Conservation (phyloP, 2,797 vertebrate genomes). For the Sternotherus odoratus region DNA sequence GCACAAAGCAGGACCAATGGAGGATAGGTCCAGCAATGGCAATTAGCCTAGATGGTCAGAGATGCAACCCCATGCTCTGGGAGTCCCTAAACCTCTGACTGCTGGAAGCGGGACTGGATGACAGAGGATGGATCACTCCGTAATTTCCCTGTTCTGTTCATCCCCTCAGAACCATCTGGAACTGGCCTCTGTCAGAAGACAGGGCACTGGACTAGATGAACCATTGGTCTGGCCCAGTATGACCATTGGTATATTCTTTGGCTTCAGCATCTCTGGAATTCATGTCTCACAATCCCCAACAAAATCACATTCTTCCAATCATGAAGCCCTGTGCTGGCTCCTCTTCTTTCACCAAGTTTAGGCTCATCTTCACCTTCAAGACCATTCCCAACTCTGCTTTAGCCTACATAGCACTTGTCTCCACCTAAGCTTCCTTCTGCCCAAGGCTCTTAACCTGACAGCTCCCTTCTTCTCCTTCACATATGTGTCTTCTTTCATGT, state of each 20-base stretch:
- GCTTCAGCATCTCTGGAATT: not conserved
- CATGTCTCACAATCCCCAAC: not conserved
- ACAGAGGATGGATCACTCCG: not conserved
- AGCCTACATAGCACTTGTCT: not conserved
- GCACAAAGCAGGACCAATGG: too few species aligned
- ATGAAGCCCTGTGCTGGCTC: not conserved
- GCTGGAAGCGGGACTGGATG: not conserved
- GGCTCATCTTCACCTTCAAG: not conserved
- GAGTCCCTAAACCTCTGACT: not conserved
- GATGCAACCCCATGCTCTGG: too few species aligned
- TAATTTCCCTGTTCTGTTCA: not conserved
- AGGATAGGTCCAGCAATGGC: too few species aligned
- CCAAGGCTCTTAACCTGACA: not conserved
- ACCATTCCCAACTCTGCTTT: not conserved
- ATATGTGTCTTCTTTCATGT: not conserved
- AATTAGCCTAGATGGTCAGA: too few species aligned
- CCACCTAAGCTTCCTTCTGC: not conserved
- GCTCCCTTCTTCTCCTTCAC: not conserved
- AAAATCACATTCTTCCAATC: not conserved
- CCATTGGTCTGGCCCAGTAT: not conserved
- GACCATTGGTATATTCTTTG: not conserved
- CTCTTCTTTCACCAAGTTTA: not conserved
- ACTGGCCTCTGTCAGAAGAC: not conserved
- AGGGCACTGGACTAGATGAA: not conserved
- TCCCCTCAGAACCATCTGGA: not conserved